These are phyloP conservation scores for Numenius arquata DNA, from an alignment of 2,113 vertebrate genomes.

Conservation along the genomic window DNA sequence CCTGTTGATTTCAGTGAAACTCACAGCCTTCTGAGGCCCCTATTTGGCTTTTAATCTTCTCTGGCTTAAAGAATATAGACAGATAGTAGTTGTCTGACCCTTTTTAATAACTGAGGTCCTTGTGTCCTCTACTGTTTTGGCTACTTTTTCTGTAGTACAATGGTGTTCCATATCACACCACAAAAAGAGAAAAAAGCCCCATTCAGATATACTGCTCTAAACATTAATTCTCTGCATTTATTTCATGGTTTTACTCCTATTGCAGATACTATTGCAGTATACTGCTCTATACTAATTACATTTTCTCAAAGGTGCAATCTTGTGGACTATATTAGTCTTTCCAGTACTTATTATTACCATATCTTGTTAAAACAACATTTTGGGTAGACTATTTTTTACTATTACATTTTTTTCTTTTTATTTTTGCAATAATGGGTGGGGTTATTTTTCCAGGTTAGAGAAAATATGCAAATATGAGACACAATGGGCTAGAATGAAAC, in stretches of 20 bases:
- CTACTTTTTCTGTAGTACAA: neutral
- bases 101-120: conserved; percentile 8
- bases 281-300: neutral
- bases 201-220: neutral
- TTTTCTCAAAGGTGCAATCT: neutral
- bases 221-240: neutral
- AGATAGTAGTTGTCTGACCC: neutral
- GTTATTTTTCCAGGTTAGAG: neutral
- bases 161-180: neutral
- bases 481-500: neutral
- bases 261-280: neutral
- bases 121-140: neutral
- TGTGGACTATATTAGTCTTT: neutral
- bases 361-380: neutral
- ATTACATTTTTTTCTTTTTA: neutral
- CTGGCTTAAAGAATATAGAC: neutral
- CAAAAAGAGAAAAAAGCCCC: neutral
- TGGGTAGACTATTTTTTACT: neutral
- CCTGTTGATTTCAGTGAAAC: neutral
- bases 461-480: neutral
- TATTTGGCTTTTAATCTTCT: conserved; percentile 39
- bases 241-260: neutral
- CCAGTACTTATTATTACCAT: neutral
- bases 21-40: neutral
- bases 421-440: neutral